These are phyloP conservation scores for Hyperopisus bebe DNA, from an alignment of 2,113 vertebrate species.

Conservation along the genomic window DNA sequence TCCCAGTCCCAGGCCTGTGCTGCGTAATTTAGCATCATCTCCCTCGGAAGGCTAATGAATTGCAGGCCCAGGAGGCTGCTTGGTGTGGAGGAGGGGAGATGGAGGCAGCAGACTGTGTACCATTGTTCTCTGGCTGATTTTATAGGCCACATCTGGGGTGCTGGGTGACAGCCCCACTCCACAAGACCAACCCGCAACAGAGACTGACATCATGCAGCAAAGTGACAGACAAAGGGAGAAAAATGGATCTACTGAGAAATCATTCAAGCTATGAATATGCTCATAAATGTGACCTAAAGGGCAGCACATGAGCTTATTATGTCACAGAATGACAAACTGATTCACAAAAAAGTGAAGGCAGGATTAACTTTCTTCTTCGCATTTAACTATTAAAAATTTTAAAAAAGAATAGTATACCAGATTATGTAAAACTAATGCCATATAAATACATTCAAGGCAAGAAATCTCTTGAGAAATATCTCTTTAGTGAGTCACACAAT, in stretches of 20 bases:
- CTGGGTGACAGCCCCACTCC: conserved; percentile 32
- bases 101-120: conserved; percentile 52
- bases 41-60: conserved; percentile 3
- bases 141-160: conserved; percentile 56
- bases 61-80: conserved; percentile 21
- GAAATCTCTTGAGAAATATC: neutral
- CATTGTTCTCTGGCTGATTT: conserved; percentile 51
- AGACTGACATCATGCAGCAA: conserved; percentile 20
- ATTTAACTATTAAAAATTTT: neutral
- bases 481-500: neutral
- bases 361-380: neutral
- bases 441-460: neutral
- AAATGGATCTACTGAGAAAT: neutral
- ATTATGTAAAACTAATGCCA: neutral
- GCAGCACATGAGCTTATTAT: neutral
- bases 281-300: neutral
- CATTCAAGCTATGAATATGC: neutral
- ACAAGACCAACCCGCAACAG: neutral
- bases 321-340: neutral
- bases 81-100: conserved; percentile 8
- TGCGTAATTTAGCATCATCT: conserved; percentile 10
- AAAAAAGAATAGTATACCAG: neutral
- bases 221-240: conserved; percentile 21
- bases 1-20: neutral
- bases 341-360: neutral